These are phyloP conservation scores for Danio tinwini DNA, from an alignment of 2,797 vertebrate genomes.

Conservation along the genomic window DNA sequence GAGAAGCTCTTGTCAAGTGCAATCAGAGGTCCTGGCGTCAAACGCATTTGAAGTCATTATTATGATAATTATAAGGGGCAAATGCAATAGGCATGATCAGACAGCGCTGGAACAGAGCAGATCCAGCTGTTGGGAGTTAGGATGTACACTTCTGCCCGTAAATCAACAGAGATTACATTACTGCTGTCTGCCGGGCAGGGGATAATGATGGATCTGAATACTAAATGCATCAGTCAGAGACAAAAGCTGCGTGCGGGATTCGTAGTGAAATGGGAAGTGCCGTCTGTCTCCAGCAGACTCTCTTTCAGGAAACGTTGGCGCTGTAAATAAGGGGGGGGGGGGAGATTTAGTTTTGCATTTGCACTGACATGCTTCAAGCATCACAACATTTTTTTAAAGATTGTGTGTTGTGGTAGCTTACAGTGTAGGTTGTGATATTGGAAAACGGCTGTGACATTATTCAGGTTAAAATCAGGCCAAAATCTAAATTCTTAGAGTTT, in stretches of 20 bases:
- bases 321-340: conserved; percentile 21
- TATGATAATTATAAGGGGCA: conserved; percentile 68
- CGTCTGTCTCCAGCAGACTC: conserved; percentile 31
- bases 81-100: conserved; percentile 65
- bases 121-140: conserved; percentile 45
- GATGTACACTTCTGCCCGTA: conserved; percentile 46
- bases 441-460: too few relatives aligned
- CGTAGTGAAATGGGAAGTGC: conserved; percentile 38
- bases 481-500: too few relatives aligned
- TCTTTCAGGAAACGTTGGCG: conserved; percentile 8
- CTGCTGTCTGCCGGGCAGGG: conserved; percentile 45
- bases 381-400: background rate
- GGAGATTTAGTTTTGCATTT: conserved; percentile 3
- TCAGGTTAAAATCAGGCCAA: too few relatives aligned
- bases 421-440: background rate
- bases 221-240: conserved; percentile 56
- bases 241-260: conserved; percentile 43
- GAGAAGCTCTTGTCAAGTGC: conserved; percentile 68
- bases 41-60: conserved; percentile 69
- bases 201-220: conserved; percentile 52
- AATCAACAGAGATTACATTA: conserved; percentile 58
- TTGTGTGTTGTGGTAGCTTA: background rate
- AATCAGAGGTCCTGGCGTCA: conserved; percentile 66
- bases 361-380: conserved; percentile 8
- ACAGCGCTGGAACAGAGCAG: conserved; percentile 53